Conservation (phyloP, 2,888 invertebrate genomes). For the Limenitis camilla region DNA sequence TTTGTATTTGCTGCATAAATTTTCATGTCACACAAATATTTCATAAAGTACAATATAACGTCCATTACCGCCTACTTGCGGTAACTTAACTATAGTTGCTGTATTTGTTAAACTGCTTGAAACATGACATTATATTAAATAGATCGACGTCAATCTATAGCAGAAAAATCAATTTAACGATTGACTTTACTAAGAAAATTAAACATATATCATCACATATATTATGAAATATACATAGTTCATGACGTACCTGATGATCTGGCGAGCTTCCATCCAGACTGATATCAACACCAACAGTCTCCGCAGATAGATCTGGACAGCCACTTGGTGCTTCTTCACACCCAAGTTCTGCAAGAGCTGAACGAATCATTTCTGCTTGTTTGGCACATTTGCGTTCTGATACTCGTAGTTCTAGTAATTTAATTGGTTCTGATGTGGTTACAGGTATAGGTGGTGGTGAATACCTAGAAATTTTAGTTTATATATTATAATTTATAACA, state of each 20-base stretch:
- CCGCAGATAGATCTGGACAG: conserved; percentile 86
- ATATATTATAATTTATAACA: no score
- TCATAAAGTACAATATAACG: no score
- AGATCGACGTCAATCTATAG: no score
- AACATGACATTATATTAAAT: no score
- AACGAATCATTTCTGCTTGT: conserved; percentile 87
- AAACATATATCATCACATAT: no score
- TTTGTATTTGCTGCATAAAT: no score
- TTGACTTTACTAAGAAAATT: no score
- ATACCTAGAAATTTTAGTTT: conserved; percentile 39
- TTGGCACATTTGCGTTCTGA: conserved; percentile 87
- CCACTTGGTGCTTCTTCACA: conserved; percentile 92
- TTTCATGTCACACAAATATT: no score
- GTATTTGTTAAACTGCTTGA: background rate
- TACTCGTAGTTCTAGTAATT: conserved; percentile 86
- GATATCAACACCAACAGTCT: conserved; percentile 76
- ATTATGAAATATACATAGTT: no score
- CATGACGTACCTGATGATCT: conserved; percentile 80
- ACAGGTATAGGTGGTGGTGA: conserved; percentile 67
- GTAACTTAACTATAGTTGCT: background rate
- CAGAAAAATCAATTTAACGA: no score
- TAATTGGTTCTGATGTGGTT: conserved; percentile 76
- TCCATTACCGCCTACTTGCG: background rate
- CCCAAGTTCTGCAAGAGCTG: conserved; percentile 89
- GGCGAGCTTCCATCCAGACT: conserved; percentile 77